Conservation (phyloP, 2,113 vertebrate species). For the Bubo bubo region DNA sequence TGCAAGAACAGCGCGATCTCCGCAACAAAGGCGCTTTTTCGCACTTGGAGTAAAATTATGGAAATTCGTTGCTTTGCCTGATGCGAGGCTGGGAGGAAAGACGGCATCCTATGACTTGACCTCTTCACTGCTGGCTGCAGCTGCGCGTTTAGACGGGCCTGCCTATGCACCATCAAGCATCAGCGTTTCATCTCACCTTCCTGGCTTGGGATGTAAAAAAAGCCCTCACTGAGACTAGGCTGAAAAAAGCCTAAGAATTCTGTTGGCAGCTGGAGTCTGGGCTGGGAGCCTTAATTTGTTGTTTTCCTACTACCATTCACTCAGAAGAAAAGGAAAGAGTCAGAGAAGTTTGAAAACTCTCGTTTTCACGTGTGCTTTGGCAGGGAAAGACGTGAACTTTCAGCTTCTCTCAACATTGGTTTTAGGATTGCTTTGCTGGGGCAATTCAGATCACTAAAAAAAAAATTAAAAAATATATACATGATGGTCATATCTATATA, state of each 20-base stretch:
- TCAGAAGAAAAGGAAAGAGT: not conserved
- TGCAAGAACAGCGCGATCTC: not conserved
- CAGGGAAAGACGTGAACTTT: not conserved
- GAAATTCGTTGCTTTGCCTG: not conserved
- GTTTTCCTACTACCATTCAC: not conserved
- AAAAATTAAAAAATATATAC: not conserved
- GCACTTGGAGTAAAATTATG: not conserved
- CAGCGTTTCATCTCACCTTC: not conserved
- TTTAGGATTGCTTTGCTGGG: not conserved
- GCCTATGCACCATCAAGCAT: not conserved
- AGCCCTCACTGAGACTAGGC: not conserved
- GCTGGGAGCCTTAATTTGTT: not conserved
- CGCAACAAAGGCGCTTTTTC: not conserved
- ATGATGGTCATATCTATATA: not conserved
- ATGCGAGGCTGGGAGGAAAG: not conserved
- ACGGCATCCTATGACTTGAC: not conserved
- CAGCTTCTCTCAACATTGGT: not conserved
- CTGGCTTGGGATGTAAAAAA: not conserved
- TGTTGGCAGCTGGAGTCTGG: not conserved
- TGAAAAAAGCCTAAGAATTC: slow-evolving; percentile 17
- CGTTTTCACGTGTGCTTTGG: not conserved
- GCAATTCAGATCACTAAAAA: not conserved
- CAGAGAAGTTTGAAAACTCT: not conserved
- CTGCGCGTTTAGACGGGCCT: not conserved
- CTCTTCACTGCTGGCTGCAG: not conserved